A percentile compares a stretch with the other conserved stretches of the same genome.
phyloP scores from a whole-genome alignment of 2,113 vertebrate genomes.

The Platichthys flesus region DNA sequence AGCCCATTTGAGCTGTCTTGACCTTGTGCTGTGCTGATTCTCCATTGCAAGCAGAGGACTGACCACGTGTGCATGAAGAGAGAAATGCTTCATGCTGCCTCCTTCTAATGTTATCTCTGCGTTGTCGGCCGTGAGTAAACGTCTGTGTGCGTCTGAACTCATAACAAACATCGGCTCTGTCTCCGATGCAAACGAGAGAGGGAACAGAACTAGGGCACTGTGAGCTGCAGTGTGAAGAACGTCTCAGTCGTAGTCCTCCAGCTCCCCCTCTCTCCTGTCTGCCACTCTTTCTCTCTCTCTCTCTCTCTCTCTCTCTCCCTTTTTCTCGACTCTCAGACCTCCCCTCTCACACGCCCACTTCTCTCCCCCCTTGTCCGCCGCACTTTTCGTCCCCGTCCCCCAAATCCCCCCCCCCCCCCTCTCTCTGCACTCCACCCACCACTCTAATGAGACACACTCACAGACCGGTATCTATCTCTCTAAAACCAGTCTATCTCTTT shows the following conservation, averaged over 20 bases:
- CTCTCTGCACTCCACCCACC: constrained; percentile 32
- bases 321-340: constrained; percentile 9
- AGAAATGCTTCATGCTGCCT: background rate
- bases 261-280: constrained; percentile 73
- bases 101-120: constrained; percentile 33
- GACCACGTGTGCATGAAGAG: constrained; percentile 2
- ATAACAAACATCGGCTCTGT: constrained; percentile 33
- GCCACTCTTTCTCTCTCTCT: constrained; percentile 28
- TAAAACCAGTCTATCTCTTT: constrained; percentile 55
- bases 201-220: constrained; percentile 46
- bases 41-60: background rate
- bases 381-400: constrained; percentile 32
- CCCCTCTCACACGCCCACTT: constrained; percentile 39
- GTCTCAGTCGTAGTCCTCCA: constrained; percentile 69
- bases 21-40: background rate
- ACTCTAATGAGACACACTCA: constrained; percentile 60
- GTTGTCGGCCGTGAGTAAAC: constrained; percentile 23
- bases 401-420: constrained; percentile 1
- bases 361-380: background rate
- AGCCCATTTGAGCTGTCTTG: background rate
- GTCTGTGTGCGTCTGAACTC: constrained; percentile 16
- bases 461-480: constrained; percentile 54
- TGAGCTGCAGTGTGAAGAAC: constrained; percentile 37
- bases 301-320: constrained; percentile 58
- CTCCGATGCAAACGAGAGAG: constrained; percentile 14